Percentiles rank a stretch among this genome's conserved stretches.
Conservation (phyloP, 1,140 invertebrate species). For the Cydia strobilella region DNA sequence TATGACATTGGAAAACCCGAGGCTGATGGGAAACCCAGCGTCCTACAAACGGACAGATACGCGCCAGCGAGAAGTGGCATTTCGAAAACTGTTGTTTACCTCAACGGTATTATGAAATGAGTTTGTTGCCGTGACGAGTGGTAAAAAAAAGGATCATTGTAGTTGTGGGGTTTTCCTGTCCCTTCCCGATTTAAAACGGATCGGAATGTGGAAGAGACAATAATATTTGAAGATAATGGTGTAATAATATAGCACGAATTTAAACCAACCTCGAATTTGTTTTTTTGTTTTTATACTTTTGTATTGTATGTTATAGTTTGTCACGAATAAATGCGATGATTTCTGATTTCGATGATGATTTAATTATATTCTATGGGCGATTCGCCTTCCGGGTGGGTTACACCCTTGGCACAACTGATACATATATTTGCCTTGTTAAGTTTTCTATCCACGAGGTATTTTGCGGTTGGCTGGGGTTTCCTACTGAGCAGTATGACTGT, state of each 20-base stretch:
- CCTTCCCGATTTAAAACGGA: not conserved
- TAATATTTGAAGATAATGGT: not conserved
- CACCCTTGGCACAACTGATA: not conserved
- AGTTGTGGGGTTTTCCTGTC: not conserved
- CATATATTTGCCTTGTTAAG: not conserved
- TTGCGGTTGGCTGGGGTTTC: slow-evolving; percentile 26
- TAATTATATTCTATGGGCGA: not conserved
- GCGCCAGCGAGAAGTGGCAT: slow-evolving; percentile 36
- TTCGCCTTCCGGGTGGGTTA: not conserved
- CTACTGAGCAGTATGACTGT: slow-evolving; percentile 6
- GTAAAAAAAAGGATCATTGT: not conserved
- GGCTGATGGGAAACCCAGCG: slow-evolving; percentile 55
- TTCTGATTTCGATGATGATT: no score
- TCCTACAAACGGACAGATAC: slow-evolving; percentile 33
- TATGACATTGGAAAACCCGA: slow-evolving; percentile 47
- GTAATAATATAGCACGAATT: not conserved
- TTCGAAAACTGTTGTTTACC: slow-evolving; percentile 42
- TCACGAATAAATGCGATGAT: no score
- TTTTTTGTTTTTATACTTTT: no score
- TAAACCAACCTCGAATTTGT: not conserved
- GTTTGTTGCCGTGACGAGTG: not conserved
- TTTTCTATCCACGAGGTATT: not conserved
- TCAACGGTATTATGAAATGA: not conserved
- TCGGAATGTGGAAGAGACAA: not conserved
- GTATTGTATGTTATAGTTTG: no score